Conservation (phyloP, 2,888 invertebrate species). For the Ceramica pisi region DNA sequence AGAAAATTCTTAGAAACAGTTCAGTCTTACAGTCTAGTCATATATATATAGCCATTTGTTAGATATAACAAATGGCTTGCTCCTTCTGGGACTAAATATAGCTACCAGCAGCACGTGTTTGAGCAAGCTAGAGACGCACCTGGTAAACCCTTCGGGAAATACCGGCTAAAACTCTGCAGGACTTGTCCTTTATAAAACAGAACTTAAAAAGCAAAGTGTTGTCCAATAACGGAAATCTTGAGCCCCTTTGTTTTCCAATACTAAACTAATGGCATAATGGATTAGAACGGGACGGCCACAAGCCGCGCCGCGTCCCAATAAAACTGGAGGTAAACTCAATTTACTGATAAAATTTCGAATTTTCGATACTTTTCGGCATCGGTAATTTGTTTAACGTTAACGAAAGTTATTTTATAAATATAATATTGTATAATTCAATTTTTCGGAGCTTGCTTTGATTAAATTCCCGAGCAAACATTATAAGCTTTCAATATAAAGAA, state of each 20-base stretch:
- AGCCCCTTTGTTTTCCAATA: conserved; percentile 50
- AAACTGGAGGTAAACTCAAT: conserved; percentile 56
- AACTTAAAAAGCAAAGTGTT: conserved; percentile 42
- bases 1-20: neutral
- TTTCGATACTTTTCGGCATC: conserved; percentile 50
- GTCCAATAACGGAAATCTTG: conserved; percentile 21
- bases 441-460: conserved; percentile 21
- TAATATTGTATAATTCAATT: conserved; percentile 22
- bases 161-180: neutral
- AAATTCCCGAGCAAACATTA: conserved; percentile 19
- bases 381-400: conserved; percentile 46
- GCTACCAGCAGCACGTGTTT: neutral
- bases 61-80: neutral
- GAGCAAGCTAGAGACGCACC: neutral
- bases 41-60: no score
- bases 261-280: conserved; percentile 57
- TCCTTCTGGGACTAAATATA: neutral
- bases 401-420: conserved; percentile 43
- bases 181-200: conserved; percentile 21
- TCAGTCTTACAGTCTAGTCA: neutral
- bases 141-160: neutral
- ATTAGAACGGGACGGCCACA: conserved; percentile 49
- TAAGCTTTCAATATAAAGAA: conserved; percentile 1
- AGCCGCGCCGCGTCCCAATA: conserved; percentile 43
- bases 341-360: conserved; percentile 59